Evolutionary conservation across 2,888 invertebrate genomes (phyloP).

Genomic region (Holacanthella duospinosa): DNA sequence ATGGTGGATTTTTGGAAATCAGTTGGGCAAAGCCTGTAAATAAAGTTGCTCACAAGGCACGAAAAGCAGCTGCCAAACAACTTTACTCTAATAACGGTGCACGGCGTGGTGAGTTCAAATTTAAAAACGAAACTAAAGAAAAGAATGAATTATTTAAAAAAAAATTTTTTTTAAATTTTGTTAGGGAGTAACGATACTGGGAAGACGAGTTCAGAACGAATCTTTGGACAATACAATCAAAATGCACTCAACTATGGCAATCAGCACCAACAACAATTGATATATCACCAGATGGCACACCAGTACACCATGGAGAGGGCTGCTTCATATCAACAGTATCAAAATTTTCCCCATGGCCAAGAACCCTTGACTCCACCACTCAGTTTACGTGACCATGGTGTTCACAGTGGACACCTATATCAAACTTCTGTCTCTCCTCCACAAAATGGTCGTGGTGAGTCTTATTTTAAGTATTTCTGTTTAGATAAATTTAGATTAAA

Average conservation of each 20-base stretch:
- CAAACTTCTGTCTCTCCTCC: too few relatives aligned
- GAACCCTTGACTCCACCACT: not conserved
- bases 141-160: too few relatives aligned
- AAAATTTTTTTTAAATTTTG: not conserved
- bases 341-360: not conserved
- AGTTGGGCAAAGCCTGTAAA: constrained; percentile 37
- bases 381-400: not conserved
- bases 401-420: too few relatives aligned
- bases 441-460: too few relatives aligned
- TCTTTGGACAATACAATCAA: not conserved
- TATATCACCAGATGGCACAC: not conserved
- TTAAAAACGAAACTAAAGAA: too few relatives aligned
- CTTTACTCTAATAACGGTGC: not conserved
- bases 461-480: too few relatives aligned
- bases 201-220: not conserved
- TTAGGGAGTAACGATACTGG: not conserved
- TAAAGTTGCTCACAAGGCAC: constrained; percentile 16
- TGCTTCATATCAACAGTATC: too few relatives aligned
- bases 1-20: constrained; percentile 32
- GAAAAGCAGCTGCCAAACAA: constrained; percentile 6
- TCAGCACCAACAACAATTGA: not conserved
- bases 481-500: too few relatives aligned
- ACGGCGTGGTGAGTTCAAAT: too few relatives aligned
- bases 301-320: too few relatives aligned
- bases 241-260: not conserved